phyloP scores from a whole-genome alignment of 2,888 invertebrate species.

The Seladonia tumulorum region DNA sequence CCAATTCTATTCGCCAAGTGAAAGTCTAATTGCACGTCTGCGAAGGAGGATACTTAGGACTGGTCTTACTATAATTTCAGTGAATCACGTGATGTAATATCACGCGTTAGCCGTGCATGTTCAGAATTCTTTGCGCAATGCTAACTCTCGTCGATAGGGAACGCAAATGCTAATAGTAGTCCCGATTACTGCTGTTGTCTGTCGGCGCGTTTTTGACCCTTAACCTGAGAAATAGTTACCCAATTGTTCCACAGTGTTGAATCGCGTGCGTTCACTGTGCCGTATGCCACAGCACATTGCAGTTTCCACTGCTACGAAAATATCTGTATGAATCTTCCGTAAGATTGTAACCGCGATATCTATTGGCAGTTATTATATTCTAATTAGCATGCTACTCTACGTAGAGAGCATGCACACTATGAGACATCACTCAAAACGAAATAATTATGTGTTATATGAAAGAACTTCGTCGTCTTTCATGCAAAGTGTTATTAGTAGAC shows the following conservation, averaged over 20 bases:
- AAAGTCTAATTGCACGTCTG: slow-evolving; percentile 30
- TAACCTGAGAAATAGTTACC: background rate
- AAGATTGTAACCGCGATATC: too few relatives aligned
- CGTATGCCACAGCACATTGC: background rate
- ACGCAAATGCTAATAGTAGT: slow-evolving; percentile 3
- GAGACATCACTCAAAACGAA: too few relatives aligned
- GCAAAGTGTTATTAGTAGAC: too few relatives aligned
- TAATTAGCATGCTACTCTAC: too few relatives aligned
- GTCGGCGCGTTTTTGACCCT: slow-evolving; percentile 4
- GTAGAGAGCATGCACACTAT: too few relatives aligned
- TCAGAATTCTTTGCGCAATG: slow-evolving; percentile 28
- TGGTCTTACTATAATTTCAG: slow-evolving; percentile 31
- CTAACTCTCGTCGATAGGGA: slow-evolving; percentile 2
- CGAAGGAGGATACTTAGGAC: slow-evolving; percentile 11
- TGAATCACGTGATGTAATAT: slow-evolving; percentile 30
- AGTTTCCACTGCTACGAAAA: background rate
- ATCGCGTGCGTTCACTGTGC: background rate
- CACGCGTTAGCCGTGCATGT: background rate
- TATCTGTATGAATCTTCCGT: background rate
- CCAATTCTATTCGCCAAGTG: slow-evolving; percentile 3
- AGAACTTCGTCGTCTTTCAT: too few relatives aligned
- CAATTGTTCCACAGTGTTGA: background rate
- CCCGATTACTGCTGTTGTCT: background rate
- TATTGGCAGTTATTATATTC: too few relatives aligned
- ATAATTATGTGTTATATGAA: too few relatives aligned